Evolutionary conservation across 1,140 invertebrate genomes (phyloP), one percentile per base, ranked within the genome.

Genomic region (Formica exsecta): DNA sequence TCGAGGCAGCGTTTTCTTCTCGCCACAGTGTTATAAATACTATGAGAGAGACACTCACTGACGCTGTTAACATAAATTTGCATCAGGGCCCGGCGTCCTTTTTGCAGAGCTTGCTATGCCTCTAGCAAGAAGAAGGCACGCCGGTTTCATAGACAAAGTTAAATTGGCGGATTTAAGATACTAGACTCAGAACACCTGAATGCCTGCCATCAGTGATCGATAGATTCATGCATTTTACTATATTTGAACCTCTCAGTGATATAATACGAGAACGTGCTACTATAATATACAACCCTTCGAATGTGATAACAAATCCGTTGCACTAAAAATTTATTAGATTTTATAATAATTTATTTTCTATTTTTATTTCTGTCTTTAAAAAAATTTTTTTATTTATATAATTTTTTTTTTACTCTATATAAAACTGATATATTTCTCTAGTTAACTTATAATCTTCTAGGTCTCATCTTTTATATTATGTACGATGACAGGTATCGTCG

Each of bases 51-150:
- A 92, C 87, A 91, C 87, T 88, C 87, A 76, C 87, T 86, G 88
- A 64, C 71, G 71, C 62, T 88, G 89, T 93, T 93, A 92, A 91
- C 92, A 92, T 93, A 93, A 91, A 93, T 93, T 93, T 93, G 91
- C 92, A 93, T 93, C 66, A 86, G 59, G 59, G 13, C 44, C 5
- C 54, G 54, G 19, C 68, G 16, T 38, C 22, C 79, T 81, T 91
- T 91, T 90, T 83, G 90, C 86, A 80, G 85, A 2, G 76, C 86
- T 84, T 68, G 57, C 66, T 76, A 74, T 76, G 62, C n/a, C 73
- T 68, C 81, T 25, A 25, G 48, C 75, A 66, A 77, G 64, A 54
- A 84, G 57, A 84, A 85, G 84, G 68, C 77, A 61, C 44, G 71
- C 57, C 38, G 59, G 68, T 74, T 84, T 88, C 77, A 85, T 71